Evolutionary conservation across 2,797 vertebrate species (phyloP), one percentile per base, ranked within the genome.

Genomic region (Ptychobarbus kaznakovi): DNA sequence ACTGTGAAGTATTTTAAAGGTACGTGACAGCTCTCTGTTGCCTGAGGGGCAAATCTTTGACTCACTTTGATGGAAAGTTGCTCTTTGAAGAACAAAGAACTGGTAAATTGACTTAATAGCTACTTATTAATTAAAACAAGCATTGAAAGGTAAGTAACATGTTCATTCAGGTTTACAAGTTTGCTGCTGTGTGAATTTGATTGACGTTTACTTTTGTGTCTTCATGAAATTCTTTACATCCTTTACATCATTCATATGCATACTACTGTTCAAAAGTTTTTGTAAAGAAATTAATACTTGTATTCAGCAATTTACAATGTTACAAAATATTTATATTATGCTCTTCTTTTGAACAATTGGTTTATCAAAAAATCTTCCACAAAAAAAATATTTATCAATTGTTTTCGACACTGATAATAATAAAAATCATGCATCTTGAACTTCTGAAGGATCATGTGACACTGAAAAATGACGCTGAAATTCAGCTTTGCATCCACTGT

Each of bases 1-100:
- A 99, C 97, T 0, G 98, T 99, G 13, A 99, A 97, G 88, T 97
- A 99, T 90, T 97, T 99, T 87, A 97, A 97, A 97, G 98, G 98
- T 98, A 91, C 91, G 40, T 73, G 16, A 53, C 25, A 22, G 51
- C 35, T 42, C 35, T 40, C 35, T 40, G 8, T 38, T 2, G 79
- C 63, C 28, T 5, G 22, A 51, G 16, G 76, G 56, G n/a, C 1
- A 15, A 78, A 63, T 6, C 25, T 51, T 74, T 16, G 16, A 51
- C 28, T 28, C 4, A 0, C 15, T 0, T 20, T 20, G 9, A 51
- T 1, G 18, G 28, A 75, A 35, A 75, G 73, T 12, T 35, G 28
- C 28, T 38, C 40, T 44, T 63, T 44, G 2, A 46, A 63, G 49
- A 38, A 6, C 16, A 75, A 35, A 75, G 9, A 11, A 53, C 58